Percentiles rank a stretch among this genome's conserved stretches.
phyloP scores from a whole-genome alignment of 2,888 invertebrate genomes.

The Troglohyphantes excavatus region DNA sequence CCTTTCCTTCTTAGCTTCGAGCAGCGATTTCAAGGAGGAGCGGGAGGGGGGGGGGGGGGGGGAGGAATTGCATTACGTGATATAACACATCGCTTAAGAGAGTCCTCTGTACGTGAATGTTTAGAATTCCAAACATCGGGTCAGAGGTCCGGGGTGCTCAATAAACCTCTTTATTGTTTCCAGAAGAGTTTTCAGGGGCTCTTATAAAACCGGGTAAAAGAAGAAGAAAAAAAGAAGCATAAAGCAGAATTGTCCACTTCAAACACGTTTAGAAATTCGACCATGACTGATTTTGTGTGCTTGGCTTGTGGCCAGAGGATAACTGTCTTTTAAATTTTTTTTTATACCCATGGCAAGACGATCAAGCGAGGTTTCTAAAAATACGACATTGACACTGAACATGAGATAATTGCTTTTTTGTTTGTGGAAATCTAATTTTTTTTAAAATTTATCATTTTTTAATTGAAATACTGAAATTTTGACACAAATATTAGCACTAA shows the following conservation, averaged over 20 bases:
- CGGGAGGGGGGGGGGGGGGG: no score
- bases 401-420: no score
- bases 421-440: no score
- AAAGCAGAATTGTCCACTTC: slow-evolving; percentile 68
- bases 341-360: no score
- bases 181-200: slow-evolving; percentile 48
- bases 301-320: neutral
- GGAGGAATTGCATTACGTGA: neutral
- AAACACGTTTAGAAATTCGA: slow-evolving; percentile 54
- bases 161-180: slow-evolving; percentile 70
- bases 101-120: slow-evolving; percentile 57
- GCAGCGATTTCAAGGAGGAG: neutral
- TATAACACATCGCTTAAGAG: slow-evolving; percentile 30
- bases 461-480: no score
- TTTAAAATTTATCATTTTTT: no score
- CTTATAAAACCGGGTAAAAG: slow-evolving; percentile 47
- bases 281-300: slow-evolving; percentile 54
- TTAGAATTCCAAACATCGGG: slow-evolving; percentile 56
- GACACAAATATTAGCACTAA: no score
- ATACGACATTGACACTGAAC: no score
- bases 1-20: neutral
- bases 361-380: no score
- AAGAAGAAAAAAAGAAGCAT: slow-evolving; percentile 53
- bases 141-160: slow-evolving; percentile 63
- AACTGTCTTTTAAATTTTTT: no score